A percentile compares a stretch with the other conserved stretches of the same genome.
These are phyloP conservation scores for Leptopilina clavipes DNA, from an alignment of 1,140 invertebrate genomes.

Conservation along the genomic window DNA sequence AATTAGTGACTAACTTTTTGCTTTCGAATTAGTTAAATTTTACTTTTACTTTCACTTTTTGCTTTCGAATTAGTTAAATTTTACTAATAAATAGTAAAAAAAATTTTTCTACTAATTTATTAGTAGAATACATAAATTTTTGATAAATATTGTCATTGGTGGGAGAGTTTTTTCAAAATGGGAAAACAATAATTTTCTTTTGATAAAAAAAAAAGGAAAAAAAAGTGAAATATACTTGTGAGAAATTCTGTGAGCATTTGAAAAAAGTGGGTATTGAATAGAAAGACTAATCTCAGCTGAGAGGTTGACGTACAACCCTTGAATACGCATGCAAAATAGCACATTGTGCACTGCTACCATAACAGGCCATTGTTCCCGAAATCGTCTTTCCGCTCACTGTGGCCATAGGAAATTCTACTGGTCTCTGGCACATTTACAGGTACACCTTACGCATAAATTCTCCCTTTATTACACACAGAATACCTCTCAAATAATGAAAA, in stretches of 20 bases:
- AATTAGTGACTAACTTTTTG: no score
- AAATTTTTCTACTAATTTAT: no score
- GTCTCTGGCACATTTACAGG: neutral
- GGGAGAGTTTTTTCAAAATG: no score
- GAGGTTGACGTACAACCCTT: slow-evolving; percentile 18
- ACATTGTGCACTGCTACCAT: neutral
- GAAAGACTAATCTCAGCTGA: slow-evolving; percentile 11
- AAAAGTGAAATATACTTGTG: no score
- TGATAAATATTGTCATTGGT: no score
- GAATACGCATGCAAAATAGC: slow-evolving; percentile 12
- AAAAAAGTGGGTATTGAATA: neutral
- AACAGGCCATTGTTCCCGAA: slow-evolving; percentile 19
- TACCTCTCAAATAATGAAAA: slow-evolving; percentile 8
- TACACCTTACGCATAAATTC: slow-evolving; percentile 11
- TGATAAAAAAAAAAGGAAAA: no score
- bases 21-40: no score
- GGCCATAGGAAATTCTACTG: slow-evolving; percentile 17
- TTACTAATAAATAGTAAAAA: no score
- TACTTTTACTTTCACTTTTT: no score
- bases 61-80: no score
- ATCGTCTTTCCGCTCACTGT: slow-evolving; percentile 18
- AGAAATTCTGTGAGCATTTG: neutral
- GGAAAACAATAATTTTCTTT: no score
- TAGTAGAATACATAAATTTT: no score
- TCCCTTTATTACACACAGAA: slow-evolving; percentile 4